Evolutionary conservation across 2,797 vertebrate species (phyloP), one percentile per base, ranked within the genome.

Genomic region (Cercopithecus petaurista): DNA sequence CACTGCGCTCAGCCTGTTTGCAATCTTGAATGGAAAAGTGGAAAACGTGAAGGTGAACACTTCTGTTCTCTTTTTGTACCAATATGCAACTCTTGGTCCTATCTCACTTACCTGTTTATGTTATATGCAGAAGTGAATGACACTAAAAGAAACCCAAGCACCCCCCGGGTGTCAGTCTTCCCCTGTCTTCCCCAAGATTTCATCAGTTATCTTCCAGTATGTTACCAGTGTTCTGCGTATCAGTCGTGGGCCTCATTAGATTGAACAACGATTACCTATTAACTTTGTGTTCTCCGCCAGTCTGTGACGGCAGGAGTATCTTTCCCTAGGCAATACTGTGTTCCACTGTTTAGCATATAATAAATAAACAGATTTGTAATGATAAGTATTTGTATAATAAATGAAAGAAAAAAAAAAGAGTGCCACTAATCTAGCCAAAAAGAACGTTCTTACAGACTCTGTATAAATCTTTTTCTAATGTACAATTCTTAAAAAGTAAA

Each of bases 401-500:
- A 92, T 79, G 28, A 82, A 91, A 94, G 41, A 79, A 87, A 81
- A 64, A 33, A 41, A 43, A 52, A 87, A 88, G 22, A 83, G 15
- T 21, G 33, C 50, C 24, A 41, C 5, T 86, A 57, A 95, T 79
- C 41, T 91, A 64, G 73, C n/a, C 2, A 28, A 33, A 95, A 89
- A 77, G 82, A 88, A 92, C 26, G 55, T 1, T 77, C 72, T 73
- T 52, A 21, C 24, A 92, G n/a, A 33, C 26, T 72, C 52, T 36
- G 14, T 48, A 46, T 93, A 80, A 12, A 50, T 28, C 9, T 39
- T 79, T 94, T 93, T 72, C 67, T 89, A 88, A 90, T 81, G 94
- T 73, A 57, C 15, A 86, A 3, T 84, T 57, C 80, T 93, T 76
- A 89, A 93, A 91, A 88, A 83, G 30, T 41, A 41, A 97, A 88